Percentiles rank a stretch among this genome's conserved stretches.
These are phyloP conservation scores for Nycticorax nycticorax DNA, from an alignment of 2,113 vertebrate genomes.

Conservation along the genomic window DNA sequence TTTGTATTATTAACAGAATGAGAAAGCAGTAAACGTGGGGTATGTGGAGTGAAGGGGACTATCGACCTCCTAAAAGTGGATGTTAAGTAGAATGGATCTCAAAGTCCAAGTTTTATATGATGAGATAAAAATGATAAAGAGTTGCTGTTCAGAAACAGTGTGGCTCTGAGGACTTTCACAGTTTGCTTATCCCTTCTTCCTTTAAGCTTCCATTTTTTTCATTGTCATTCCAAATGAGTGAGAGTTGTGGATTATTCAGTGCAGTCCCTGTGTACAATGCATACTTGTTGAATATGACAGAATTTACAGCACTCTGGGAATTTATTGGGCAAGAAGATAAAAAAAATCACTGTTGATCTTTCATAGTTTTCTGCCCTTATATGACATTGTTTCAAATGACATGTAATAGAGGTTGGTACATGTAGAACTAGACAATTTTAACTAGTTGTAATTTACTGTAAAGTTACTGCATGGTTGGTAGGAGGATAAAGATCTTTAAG, in stretches of 20 bases:
- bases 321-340: neutral
- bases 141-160: neutral
- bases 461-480: neutral
- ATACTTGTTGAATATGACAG: neutral
- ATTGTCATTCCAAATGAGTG: neutral
- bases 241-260: neutral
- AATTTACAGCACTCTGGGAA: neutral
- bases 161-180: neutral
- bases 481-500: neutral
- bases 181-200: neutral
- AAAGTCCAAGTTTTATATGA: neutral
- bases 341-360: neutral
- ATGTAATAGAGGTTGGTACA: neutral
- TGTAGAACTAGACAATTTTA: neutral
- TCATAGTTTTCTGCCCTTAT: neutral
- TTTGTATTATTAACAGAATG: constrained; percentile 62
- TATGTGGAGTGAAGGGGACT: constrained; percentile 17
- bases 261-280: neutral
- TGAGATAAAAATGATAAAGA: constrained; percentile 5
- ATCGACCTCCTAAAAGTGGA: neutral
- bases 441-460: neutral
- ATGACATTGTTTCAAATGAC: neutral
- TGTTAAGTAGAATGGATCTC: constrained; percentile 49
- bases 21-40: constrained; percentile 53
- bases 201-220: neutral